phyloP scores from a whole-genome alignment of 2,888 invertebrate genomes.

The Lymantria monacha region DNA sequence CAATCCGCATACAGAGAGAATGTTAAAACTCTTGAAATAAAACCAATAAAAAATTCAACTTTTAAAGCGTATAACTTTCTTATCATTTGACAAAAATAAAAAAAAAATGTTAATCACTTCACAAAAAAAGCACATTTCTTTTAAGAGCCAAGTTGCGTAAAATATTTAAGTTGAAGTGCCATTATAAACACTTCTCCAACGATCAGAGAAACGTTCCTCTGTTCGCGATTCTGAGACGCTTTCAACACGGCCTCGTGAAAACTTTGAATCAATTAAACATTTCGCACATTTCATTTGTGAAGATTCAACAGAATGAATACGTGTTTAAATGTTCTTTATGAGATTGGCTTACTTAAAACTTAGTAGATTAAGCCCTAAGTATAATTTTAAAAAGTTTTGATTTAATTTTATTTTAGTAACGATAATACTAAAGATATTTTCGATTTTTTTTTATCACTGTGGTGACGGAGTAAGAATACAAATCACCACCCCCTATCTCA shows the following conservation, averaged over 20 bases:
- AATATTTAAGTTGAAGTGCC: conserved; percentile 8
- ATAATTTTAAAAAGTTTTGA: not conserved
- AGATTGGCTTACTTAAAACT: not conserved
- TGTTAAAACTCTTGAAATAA: too few relatives aligned
- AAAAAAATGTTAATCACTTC: not conserved
- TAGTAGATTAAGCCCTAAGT: not conserved
- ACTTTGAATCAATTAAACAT: not conserved
- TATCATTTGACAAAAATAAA: not conserved
- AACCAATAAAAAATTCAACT: not conserved
- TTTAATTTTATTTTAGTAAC: too few relatives aligned
- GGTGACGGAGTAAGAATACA: too few relatives aligned
- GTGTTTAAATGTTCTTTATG: not conserved
- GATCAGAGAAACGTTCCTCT: not conserved
- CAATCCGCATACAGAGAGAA: too few relatives aligned
- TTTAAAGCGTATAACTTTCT: not conserved
- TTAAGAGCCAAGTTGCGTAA: conserved; percentile 3
- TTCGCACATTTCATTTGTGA: not conserved
- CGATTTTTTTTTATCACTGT: too few relatives aligned
- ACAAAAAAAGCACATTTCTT: conserved; percentile 7
- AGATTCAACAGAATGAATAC: not conserved
- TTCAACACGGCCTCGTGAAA: not conserved
- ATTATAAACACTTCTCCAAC: conserved; percentile 7
- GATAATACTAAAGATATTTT: too few relatives aligned
- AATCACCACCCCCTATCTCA: too few relatives aligned
- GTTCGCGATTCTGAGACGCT: not conserved